Percentiles rank a stretch among this genome's conserved stretches.
phyloP scores from a whole-genome alignment of 2,888 invertebrate species.

The Xylocampa areola region DNA sequence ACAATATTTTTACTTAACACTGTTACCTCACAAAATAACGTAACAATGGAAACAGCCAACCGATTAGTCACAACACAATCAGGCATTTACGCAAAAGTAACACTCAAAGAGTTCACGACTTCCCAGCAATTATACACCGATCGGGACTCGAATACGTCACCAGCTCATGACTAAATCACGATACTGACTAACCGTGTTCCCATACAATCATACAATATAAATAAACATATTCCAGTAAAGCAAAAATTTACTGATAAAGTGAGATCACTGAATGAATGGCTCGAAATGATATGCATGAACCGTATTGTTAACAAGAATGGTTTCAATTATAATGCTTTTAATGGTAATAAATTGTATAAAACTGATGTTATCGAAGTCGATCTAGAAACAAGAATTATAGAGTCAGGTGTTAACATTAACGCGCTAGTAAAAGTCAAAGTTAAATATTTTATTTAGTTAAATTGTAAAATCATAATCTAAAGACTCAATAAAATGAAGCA shows the following conservation, averaged over 20 bases:
- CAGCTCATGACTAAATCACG: slow-evolving; percentile 72
- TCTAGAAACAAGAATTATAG: slow-evolving; percentile 32
- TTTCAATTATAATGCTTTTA: slow-evolving; percentile 44
- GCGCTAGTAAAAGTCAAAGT: slow-evolving; percentile 9
- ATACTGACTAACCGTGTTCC: slow-evolving; percentile 74
- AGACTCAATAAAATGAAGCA: no score
- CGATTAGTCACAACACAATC: slow-evolving; percentile 83
- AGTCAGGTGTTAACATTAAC: slow-evolving; percentile 42
- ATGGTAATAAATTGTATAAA: slow-evolving; percentile 42
- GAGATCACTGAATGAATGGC: slow-evolving; percentile 51
- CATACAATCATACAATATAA: slow-evolving; percentile 46
- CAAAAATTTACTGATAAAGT: slow-evolving; percentile 45
- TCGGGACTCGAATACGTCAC: slow-evolving; percentile 73
- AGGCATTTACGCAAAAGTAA: slow-evolving; percentile 78
- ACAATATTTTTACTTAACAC: no score
- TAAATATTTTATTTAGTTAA: neutral
- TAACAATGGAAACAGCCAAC: slow-evolving; percentile 67
- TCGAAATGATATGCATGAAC: slow-evolving; percentile 43
- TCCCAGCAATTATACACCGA: slow-evolving; percentile 73
- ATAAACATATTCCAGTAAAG: slow-evolving; percentile 34
- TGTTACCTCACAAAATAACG: neutral
- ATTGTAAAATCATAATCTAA: no score
- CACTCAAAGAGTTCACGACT: slow-evolving; percentile 80
- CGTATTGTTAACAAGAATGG: slow-evolving; percentile 48
- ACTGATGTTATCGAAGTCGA: slow-evolving; percentile 42